Evolutionary conservation across 1,140 invertebrate genomes (phyloP), one percentile per base, ranked within the genome.

Genomic region (Halictus rubicundus): DNA sequence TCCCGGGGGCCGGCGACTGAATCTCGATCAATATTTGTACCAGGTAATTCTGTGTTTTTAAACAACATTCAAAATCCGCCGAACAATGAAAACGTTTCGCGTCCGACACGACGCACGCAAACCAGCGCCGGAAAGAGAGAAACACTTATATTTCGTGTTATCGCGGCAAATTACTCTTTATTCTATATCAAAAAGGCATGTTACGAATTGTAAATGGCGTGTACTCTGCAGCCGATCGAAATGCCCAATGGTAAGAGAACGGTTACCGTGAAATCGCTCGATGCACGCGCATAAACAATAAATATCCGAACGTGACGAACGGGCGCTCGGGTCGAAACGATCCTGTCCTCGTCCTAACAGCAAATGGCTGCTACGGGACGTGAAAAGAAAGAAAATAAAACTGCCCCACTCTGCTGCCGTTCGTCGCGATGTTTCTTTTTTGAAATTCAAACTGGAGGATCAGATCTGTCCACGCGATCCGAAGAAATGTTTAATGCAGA

Each of bases 361-460:
- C 68, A 37, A 83, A 69, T 77, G 78, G 68, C 72, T 65, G 68
- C 68, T 75, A 39, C 32, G 49, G 39, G 27, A 75, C 52, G 65
- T n/a, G 61, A 42, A 73, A 76, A 73, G 73, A 78, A 81, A 68
- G 25, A 81, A 54, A 60, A 64, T 46, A 14, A 23, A 60, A 69
- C 19, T 27, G 72, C 72, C 68, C 75, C 65, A 69, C 68, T 73
- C 65, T 32, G 21, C 27, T 32, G 1, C 23, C 14, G 7, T 25
- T n/a, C 4, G n/a, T 63, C 8, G 9, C 46, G 7, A 10, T 52
- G 49, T 7, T 37, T n/a, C 54, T 46, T 59, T 85, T 39, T 78
- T 37, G 52, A 85, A 73, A 32, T 66, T 72, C 16, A n/a, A 16
- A 52, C 21, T 1, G n/a, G 2, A 23, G 49, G 1, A 19, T 21